A percentile compares a stretch with the other conserved stretches of the same genome.
Conservation (phyloP, 1,140 invertebrate genomes). For the Neodiprion virginianus region DNA sequence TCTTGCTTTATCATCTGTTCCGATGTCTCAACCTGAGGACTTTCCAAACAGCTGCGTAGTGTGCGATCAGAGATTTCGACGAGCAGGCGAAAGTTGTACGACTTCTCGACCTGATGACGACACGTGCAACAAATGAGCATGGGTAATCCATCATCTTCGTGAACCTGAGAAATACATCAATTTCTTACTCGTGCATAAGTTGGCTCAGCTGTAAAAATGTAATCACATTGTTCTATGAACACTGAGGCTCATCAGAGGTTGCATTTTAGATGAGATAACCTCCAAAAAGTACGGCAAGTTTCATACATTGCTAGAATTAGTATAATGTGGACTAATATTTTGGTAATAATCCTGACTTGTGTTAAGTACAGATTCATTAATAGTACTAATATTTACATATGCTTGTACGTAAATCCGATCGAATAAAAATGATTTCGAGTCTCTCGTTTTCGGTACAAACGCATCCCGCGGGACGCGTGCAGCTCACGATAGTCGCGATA, state of each 20-base stretch:
- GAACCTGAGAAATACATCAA: slow-evolving; percentile 27
- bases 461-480: background rate
- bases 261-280: background rate
- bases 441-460: background rate
- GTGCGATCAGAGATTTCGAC: slow-evolving; percentile 43
- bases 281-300: background rate
- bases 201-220: too few species aligned
- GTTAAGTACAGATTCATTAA: too few species aligned
- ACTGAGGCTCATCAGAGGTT: background rate
- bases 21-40: background rate
- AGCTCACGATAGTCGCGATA: background rate
- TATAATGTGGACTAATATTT: background rate
- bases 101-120: slow-evolving; percentile 37
- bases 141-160: slow-evolving; percentile 36
- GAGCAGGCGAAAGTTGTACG: slow-evolving; percentile 38
- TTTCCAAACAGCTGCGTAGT: slow-evolving; percentile 31
- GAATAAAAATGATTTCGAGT: too few species aligned
- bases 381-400: too few species aligned
- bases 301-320: background rate
- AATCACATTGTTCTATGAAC: background rate
- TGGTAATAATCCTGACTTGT: background rate
- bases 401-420: too few species aligned
- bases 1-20: slow-evolving; percentile 17
- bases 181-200: too few species aligned
- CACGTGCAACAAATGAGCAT: slow-evolving; percentile 37